Evolutionary conservation across 2,113 vertebrate species (phyloP).

Genomic region (Eulemur rufifrons): DNA sequence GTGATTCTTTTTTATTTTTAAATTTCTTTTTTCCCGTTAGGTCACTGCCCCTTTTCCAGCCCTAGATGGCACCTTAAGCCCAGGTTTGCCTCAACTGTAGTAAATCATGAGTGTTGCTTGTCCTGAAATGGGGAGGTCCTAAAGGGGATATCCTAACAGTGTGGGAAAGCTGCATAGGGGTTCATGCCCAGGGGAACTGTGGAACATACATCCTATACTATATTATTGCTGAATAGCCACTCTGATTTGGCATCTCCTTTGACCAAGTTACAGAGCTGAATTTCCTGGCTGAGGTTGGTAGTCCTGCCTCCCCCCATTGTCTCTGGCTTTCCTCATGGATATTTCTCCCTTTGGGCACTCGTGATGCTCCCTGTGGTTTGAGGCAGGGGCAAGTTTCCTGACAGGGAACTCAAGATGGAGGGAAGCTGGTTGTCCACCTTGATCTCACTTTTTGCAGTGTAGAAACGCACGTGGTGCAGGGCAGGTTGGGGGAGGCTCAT

Average conservation of each 20-base stretch:
- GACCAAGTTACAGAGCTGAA: background rate
- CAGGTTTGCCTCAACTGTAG: background rate
- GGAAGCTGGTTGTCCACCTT: background rate
- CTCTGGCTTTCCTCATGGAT: background rate
- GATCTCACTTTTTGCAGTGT: background rate
- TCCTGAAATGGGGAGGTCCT: background rate
- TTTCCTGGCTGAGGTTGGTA: background rate
- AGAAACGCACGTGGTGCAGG: too few species aligned
- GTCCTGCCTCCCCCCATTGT: background rate
- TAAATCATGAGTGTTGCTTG: background rate
- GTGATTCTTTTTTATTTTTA: background rate
- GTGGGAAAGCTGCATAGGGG: background rate
- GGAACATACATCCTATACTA: background rate
- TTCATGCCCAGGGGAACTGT: background rate
- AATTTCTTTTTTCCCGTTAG: background rate
- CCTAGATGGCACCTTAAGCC: background rate
- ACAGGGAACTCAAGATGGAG: background rate
- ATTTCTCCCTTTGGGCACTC: background rate
- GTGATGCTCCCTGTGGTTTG: background rate
- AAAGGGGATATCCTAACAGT: background rate
- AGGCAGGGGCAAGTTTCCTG: background rate
- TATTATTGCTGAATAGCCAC: background rate
- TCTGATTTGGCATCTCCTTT: background rate
- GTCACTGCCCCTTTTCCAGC: background rate
- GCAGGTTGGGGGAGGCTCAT: too few species aligned